phyloP scores from a whole-genome alignment of 1,140 invertebrate genomes.

The Saccostrea cuccullata region DNA sequence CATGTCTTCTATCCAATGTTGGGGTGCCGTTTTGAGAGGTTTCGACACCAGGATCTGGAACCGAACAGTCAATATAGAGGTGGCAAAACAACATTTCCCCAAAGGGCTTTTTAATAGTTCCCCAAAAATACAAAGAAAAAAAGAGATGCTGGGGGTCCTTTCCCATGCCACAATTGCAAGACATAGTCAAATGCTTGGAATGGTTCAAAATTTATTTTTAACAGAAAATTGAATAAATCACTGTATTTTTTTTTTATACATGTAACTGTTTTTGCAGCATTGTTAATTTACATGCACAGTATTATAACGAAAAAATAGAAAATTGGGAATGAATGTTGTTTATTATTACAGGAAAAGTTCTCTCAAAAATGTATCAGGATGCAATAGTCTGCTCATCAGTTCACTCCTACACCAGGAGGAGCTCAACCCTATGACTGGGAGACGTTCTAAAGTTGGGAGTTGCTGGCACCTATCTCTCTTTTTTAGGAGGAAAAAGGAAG shows the following conservation, averaged over 20 bases:
- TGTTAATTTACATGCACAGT: background rate
- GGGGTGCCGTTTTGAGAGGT: no score
- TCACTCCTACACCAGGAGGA: background rate
- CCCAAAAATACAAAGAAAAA: conserved; percentile 26
- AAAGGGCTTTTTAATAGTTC: background rate
- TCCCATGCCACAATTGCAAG: conserved; percentile 3
- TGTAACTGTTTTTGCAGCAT: background rate
- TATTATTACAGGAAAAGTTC: background rate
- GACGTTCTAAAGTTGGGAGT: conserved; percentile 15
- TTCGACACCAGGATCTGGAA: no score
- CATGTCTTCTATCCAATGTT: no score
- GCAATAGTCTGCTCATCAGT: background rate
- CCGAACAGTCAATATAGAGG: no score
- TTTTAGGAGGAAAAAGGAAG: background rate
- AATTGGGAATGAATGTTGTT: background rate
- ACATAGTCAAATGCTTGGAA: conserved; percentile 37
- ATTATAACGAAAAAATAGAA: background rate
- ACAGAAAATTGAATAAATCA: background rate
- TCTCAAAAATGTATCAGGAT: background rate
- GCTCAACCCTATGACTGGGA: background rate
- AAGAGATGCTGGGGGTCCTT: conserved; percentile 32
- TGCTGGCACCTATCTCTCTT: background rate
- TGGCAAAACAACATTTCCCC: no score
- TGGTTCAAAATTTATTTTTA: background rate
- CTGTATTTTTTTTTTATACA: background rate